Evolutionary conservation across 2,113 vertebrate species (phyloP).

Genomic region (Rhegmatorhina hoffmannsi): DNA sequence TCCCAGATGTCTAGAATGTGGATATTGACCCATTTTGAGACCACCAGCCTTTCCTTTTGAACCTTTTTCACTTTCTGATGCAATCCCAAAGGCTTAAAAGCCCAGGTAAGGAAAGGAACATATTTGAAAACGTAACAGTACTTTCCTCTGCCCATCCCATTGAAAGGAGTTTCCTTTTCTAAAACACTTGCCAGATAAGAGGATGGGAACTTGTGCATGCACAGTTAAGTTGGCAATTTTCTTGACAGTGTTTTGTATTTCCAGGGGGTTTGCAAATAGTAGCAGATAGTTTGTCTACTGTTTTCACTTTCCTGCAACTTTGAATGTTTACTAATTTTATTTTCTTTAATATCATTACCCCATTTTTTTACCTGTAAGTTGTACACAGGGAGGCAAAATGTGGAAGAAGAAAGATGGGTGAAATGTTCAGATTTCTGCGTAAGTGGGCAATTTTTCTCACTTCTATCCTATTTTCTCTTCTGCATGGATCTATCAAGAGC

Average conservation of each 20-base stretch:
- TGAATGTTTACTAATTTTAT: neutral
- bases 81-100: neutral
- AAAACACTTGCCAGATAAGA: neutral
- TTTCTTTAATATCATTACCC: neutral
- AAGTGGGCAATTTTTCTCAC: neutral
- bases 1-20: neutral
- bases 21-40: neutral
- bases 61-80: neutral
- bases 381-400: neutral
- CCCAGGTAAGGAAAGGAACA: neutral
- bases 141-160: neutral
- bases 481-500: neutral
- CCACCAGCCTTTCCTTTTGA: neutral
- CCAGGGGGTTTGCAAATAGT: neutral
- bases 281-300: neutral
- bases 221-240: neutral
- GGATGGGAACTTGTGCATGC: neutral
- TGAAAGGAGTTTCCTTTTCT: neutral
- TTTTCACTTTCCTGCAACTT: neutral
- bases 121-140: neutral
- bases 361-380: neutral
- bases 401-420: neutral
- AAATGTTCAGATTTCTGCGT: neutral
- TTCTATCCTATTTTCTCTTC: conserved; percentile 17
- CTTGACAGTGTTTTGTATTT: neutral